Conservation (phyloP, 2,888 invertebrate species). For the Ctenicera cuprea region DNA sequence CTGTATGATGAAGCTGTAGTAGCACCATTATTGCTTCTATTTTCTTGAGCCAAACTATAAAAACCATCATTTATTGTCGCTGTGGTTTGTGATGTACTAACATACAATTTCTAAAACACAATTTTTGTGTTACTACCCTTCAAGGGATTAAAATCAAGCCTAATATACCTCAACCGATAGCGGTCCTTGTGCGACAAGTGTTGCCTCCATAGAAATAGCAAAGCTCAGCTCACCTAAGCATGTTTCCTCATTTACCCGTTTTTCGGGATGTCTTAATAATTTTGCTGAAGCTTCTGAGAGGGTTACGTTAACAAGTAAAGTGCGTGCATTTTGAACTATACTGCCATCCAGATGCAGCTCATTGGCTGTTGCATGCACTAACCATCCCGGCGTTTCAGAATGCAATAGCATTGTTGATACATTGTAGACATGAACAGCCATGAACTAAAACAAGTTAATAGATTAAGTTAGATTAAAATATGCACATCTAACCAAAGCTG, state of each 20-base stretch:
- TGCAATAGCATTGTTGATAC: slow-evolving; percentile 79
- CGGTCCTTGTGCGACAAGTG: slow-evolving; percentile 87
- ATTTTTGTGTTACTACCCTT: too few relatives aligned
- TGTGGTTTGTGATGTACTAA: slow-evolving; percentile 77
- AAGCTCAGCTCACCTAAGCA: slow-evolving; percentile 84
- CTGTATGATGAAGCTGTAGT: slow-evolving; percentile 73
- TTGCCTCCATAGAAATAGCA: slow-evolving; percentile 84
- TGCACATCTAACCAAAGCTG: too few relatives aligned
- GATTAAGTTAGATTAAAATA: background rate
- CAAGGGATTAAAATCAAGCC: background rate
- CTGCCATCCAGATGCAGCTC: slow-evolving; percentile 82
- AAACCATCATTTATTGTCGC: slow-evolving; percentile 77
- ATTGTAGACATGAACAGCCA: slow-evolving; percentile 89
- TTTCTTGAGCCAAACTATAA: slow-evolving; percentile 73
- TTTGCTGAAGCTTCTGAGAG: slow-evolving; percentile 80
- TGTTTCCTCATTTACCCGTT: slow-evolving; percentile 74
- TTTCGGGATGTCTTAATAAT: slow-evolving; percentile 75
- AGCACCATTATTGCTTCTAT: slow-evolving; percentile 71
- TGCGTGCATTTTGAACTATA: slow-evolving; percentile 81
- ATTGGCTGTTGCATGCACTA: slow-evolving; percentile 82
- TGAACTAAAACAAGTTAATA: slow-evolving; percentile 77
- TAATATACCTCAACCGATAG: slow-evolving; percentile 85
- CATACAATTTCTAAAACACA: slow-evolving; percentile 80
- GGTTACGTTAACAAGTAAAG: slow-evolving; percentile 83
- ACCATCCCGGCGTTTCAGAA: slow-evolving; percentile 80